A percentile compares a stretch with the other conserved stretches of the same genome.
phyloP scores from a whole-genome alignment of 2,888 invertebrate genomes.

The Sepiola atlantica region DNA sequence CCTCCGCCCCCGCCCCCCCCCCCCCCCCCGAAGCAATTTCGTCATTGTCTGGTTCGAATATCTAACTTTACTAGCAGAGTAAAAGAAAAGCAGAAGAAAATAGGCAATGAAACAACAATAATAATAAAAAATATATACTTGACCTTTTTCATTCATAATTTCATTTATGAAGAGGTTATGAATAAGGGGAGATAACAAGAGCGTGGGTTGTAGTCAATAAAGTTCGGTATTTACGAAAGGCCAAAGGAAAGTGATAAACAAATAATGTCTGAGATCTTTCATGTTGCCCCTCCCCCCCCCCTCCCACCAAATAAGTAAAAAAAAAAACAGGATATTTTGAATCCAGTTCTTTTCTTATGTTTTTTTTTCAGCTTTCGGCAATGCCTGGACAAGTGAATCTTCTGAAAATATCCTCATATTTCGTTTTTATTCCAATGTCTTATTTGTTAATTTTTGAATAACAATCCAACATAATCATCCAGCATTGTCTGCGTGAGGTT shows the following conservation, averaged over 20 bases:
- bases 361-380: neutral
- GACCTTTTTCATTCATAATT: neutral
- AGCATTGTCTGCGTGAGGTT: no score
- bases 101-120: no score
- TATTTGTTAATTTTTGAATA: no score
- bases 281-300: neutral
- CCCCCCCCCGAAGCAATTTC: neutral
- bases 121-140: neutral
- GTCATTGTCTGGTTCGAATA: neutral
- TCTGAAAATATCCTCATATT: neutral
- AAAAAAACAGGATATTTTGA: neutral
- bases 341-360: neutral
- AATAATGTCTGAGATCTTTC: neutral
- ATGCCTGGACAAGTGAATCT: neutral
- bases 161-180: neutral
- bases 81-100: neutral
- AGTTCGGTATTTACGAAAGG: neutral
- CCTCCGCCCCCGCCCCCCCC: neutral
- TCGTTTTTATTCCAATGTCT: neutral
- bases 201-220: neutral
- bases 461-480: no score
- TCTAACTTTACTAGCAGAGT: neutral
- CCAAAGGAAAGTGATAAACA: constrained; percentile 15
- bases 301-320: neutral
- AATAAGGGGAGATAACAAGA: neutral